Conservation (phyloP, 2,888 invertebrate genomes). For the Drosophila anomelani region DNA sequence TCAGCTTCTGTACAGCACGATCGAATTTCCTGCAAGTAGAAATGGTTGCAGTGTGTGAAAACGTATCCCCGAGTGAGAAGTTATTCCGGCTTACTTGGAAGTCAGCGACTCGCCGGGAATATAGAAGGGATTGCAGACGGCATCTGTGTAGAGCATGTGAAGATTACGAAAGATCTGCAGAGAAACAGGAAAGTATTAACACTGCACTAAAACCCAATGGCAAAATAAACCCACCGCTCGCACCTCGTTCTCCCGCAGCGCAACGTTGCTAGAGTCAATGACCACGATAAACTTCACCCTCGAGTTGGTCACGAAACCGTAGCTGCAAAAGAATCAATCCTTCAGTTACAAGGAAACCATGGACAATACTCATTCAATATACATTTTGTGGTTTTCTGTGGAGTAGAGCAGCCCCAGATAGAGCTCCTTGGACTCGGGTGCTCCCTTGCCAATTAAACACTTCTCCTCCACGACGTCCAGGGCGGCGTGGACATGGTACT, state of each 20-base stretch:
- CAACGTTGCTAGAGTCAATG: conserved; percentile 94
- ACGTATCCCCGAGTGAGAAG: background rate
- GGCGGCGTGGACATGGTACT: conserved; percentile 96
- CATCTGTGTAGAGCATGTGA: conserved; percentile 96
- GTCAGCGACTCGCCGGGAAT: conserved; percentile 95
- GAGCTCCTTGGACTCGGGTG: conserved; percentile 93
- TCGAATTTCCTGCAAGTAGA: conserved; percentile 88
- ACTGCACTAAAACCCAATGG: background rate
- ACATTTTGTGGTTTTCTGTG: conserved; percentile 98
- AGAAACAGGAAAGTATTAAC: conserved; percentile 30
- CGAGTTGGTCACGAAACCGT: conserved; percentile 98
- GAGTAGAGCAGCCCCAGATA: conserved; percentile 96
- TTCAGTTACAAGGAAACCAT: background rate
- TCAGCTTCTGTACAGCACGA: conserved; percentile 88
- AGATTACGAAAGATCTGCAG: conserved; percentile 93
- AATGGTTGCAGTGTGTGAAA: background rate
- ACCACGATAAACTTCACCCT: conserved; percentile 97
- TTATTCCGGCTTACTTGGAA: conserved; percentile 88
- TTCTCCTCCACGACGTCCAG: conserved; percentile 85
- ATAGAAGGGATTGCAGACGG: conserved; percentile 98
- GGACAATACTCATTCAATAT: conserved; percentile 52
- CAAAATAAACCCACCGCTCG: conserved; percentile 88
- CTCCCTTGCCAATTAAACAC: conserved; percentile 86
- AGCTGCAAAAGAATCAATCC: conserved; percentile 85
- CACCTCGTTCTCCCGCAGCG: conserved; percentile 96